These are phyloP conservation scores for Pristionchus maxplancki DNA, from an alignment of 2,888 invertebrate genomes.

Conservation along the genomic window DNA sequence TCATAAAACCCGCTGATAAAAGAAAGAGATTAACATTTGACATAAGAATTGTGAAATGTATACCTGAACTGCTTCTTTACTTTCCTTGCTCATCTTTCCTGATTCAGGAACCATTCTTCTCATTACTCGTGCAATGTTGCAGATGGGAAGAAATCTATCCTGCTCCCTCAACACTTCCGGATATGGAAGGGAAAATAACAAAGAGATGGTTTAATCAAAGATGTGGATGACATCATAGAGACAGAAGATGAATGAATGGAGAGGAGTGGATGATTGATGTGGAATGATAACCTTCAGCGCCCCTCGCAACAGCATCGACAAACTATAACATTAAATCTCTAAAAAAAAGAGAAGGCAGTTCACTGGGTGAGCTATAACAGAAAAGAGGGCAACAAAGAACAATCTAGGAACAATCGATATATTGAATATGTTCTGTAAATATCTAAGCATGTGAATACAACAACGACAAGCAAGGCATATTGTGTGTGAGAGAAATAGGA, in stretches of 20 bases:
- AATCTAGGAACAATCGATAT: not conserved
- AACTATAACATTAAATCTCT: constrained; percentile 19
- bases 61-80: constrained; percentile 92
- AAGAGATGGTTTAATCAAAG: no score
- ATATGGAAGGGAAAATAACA: no score
- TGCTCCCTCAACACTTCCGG: constrained; percentile 27
- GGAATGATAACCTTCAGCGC: not conserved
- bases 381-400: not conserved
- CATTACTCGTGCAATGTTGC: constrained; percentile 98
- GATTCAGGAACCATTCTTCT: constrained; percentile 95
- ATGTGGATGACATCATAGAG: not conserved
- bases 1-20: not conserved
- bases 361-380: constrained; percentile 10
- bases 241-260: not conserved
- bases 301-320: constrained; percentile 29
- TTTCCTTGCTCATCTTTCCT: constrained; percentile 92
- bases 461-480: not conserved
- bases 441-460: not conserved
- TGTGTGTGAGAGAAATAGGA: not conserved
- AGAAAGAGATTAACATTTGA: constrained; percentile 88
- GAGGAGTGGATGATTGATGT: no score
- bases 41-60: not conserved
- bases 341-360: not conserved
- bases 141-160: constrained; percentile 49
- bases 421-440: not conserved